Conservation (phyloP, 1,140 invertebrate species). For the Helicoverpa armigera region DNA sequence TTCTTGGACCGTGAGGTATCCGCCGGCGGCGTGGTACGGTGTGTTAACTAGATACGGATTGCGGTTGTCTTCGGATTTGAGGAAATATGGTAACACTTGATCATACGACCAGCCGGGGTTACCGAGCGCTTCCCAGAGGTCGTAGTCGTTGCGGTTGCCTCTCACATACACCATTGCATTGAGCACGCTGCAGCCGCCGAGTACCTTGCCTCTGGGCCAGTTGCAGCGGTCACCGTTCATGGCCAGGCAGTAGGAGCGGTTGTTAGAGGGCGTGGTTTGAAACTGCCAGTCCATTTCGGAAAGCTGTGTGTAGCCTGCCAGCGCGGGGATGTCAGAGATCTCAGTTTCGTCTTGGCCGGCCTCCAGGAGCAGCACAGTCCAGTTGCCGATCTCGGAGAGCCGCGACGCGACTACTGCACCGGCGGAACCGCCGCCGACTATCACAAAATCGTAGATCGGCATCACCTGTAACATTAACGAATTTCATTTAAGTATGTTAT, state of each 20-base stretch:
- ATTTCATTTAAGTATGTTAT: not conserved
- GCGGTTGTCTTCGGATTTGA: conserved; percentile 95
- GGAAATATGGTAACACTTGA: conserved; percentile 95
- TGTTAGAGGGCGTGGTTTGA: conserved; percentile 93
- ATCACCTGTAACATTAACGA: conserved; percentile 87
- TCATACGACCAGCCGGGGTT: conserved; percentile 97
- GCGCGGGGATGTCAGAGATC: conserved; percentile 92
- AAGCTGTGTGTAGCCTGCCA: conserved; percentile 92
- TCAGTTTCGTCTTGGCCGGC: conserved; percentile 94
- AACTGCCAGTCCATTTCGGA: conserved; percentile 97
- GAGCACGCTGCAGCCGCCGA: conserved; percentile 97
- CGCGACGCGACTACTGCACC: conserved; percentile 97
- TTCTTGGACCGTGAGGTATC: conserved; percentile 94
- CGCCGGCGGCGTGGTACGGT: conserved; percentile 92
- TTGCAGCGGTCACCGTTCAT: conserved; percentile 95
- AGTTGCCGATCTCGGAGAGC: conserved; percentile 92
- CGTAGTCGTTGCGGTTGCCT: conserved; percentile 96
- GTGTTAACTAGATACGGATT: conserved; percentile 92
- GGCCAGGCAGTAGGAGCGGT: conserved; percentile 92
- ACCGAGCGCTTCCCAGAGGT: conserved; percentile 95
- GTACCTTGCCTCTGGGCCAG: conserved; percentile 95
- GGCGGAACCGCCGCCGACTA: conserved; percentile 97
- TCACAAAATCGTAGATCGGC: conserved; percentile 93
- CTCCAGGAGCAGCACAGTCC: conserved; percentile 94
- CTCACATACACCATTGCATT: conserved; percentile 99